Evolutionary conservation across 2,888 invertebrate species (phyloP), one percentile per base, ranked within the genome.

Genomic region (Napeogenes sylphis): DNA sequence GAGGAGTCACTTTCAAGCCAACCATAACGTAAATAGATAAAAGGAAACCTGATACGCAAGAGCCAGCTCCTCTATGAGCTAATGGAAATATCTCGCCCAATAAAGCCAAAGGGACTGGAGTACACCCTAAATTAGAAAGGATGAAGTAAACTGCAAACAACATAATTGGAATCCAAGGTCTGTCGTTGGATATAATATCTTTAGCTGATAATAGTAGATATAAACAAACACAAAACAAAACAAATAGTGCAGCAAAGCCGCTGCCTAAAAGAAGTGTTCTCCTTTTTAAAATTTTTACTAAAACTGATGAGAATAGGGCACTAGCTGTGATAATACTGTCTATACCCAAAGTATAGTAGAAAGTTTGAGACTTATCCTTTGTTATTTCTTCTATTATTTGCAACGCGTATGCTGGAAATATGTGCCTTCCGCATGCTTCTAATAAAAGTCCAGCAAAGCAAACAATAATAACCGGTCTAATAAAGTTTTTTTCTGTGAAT

Each of bases 71-170:
- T 70, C 81, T 79, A 59, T 85, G 82, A 0, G 72, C 77, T 51
- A 87, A 73, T 0, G 87, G 87, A 51, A 81, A 82, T 4, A 87
- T 63, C 69, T 87, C 87, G 0, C 87, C 87, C 33, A 84, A 63
- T 12, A 87, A 72, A 2, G 80, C 79, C 21, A 84, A 63, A 2
- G 87, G 81, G 59, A 87, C 82, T 0, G 83, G 78, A 5, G 83
- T 79, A 58, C 84, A 82, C 2, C 86, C 87, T 30, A 86, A 75
- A 67, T 85, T 87, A 0, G 75, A 75, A 21, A 85, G 63, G 21
- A 84, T 71, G 55, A 84, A 83, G 64, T 80, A 85, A 0, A 76
- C 35, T 0, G 75, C 72, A 30, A 84, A 82, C 12, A 86, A 55
- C 0, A 68, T 51, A 35, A 81, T 64, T 0, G 83, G 76, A 58